Evolutionary conservation across 2,888 invertebrate genomes (phyloP).

Genomic region (Achlya flavicornis): DNA sequence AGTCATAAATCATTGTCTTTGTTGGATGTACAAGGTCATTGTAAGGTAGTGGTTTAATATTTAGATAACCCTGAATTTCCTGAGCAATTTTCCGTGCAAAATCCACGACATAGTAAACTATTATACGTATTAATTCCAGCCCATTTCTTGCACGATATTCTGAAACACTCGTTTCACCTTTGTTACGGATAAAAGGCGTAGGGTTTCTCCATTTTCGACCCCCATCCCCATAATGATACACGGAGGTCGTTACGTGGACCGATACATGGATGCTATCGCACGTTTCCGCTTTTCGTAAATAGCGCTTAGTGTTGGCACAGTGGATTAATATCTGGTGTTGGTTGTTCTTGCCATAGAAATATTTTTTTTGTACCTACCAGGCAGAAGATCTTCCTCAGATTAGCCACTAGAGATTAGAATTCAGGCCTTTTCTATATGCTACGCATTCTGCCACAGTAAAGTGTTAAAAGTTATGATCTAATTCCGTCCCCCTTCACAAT

Average conservation of each 20-base stretch:
- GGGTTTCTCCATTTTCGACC: background rate
- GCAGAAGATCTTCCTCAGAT: no score
- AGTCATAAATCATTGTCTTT: no score
- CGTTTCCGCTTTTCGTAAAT: background rate
- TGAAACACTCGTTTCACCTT: constrained; percentile 5
- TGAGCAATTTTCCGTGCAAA: background rate
- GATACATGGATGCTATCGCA: constrained; percentile 1
- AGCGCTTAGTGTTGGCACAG: background rate
- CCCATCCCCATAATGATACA: background rate
- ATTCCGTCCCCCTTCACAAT: no score
- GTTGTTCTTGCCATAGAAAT: background rate
- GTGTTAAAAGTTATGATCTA: background rate
- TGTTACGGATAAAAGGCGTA: background rate
- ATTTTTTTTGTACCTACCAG: background rate
- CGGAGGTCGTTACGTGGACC: constrained; percentile 2
- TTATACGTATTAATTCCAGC: constrained; percentile 1
- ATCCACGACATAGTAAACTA: background rate
- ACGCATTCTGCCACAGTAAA: no score
- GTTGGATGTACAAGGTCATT: no score
- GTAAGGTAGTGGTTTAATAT: no score
- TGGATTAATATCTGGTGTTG: no score
- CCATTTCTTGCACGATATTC: constrained; percentile 6
- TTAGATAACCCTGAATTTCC: background rate
- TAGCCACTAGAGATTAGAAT: no score
- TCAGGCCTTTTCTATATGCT: no score